Evolutionary conservation across 2,888 invertebrate genomes (phyloP), one percentile per base, ranked within the genome.

Genomic region (Seladonia tumulorum): DNA sequence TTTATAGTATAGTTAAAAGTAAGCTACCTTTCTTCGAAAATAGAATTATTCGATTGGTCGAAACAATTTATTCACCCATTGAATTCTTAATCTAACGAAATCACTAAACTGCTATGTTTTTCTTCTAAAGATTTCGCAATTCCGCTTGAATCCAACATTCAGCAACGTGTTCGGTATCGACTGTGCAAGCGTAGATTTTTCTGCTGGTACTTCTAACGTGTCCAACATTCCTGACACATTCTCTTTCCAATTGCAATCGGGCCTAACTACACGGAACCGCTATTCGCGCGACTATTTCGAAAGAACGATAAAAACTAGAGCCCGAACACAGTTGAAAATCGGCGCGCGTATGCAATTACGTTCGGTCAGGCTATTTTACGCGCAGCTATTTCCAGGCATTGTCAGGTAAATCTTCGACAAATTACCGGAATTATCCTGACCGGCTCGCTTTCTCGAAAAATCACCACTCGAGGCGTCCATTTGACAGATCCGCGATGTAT

Each of bases 231-330:
- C 72, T 49, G 49, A 72, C 72, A 63, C 70, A 74, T 66, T 86
- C 14, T 77, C 80, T 80, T 82, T 87, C 82, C 75, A 70, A 86
- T 80, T 72, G 57, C 42, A 66, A 80, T 72, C 77, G 74, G 72
- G 77, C 79, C 76, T 60, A 71, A 82, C 76, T 79, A 45, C 71
- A 75, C 39, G 75, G 77, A 77, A 82, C 42, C 68, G 25, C 71
- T 10, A 42, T 68, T 70, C 75, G 76, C 75, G 76, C 68, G 49
- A 45, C 63, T 47, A 63, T 83, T 83, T 86, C 81, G 81, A 73
- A 83, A 86, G n/a, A 76, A 77, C 29, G 73, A 74, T 76, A 87
- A 86, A 83, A 86, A 86, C 70, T 72, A 71, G 75, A 66, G 77
- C 79, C 29, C 42, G 57, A 18, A 29, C 29, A 72, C 22, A 25